Evolutionary conservation across 2,888 invertebrate genomes (phyloP).

Genomic region (Dryomyza anilis): DNA sequence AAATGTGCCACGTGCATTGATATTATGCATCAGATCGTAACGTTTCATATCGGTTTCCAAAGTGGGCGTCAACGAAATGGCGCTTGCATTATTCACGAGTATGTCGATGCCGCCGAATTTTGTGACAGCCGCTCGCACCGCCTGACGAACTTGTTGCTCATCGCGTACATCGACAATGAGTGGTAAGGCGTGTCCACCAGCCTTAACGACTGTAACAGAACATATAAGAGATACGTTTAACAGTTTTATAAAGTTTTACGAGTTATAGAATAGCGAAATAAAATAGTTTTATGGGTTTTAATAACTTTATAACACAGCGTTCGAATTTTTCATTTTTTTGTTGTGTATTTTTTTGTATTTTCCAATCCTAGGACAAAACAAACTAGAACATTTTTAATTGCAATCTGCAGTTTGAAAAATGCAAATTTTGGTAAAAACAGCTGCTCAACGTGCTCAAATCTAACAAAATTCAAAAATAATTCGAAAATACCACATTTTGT

Average conservation of each 20-base stretch:
- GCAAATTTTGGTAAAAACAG: too few relatives aligned
- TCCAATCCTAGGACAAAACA: neutral
- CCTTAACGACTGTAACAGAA: constrained; percentile 70
- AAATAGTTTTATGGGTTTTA: neutral
- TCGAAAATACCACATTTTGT: too few relatives aligned
- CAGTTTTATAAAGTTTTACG: too few relatives aligned
- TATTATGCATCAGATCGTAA: constrained; percentile 93
- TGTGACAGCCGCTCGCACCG: constrained; percentile 71
- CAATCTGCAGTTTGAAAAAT: too few relatives aligned
- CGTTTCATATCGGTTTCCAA: constrained; percentile 89
- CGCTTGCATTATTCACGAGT: constrained; percentile 93
- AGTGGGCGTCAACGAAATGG: constrained; percentile 85
- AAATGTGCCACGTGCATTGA: constrained; percentile 95
- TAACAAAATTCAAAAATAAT: too few relatives aligned
- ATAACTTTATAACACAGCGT: neutral
- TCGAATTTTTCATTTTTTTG: neutral
- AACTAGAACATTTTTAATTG: neutral
- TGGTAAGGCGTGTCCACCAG: constrained; percentile 79
- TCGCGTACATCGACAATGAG: constrained; percentile 82
- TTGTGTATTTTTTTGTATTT: neutral
- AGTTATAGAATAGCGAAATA: too few relatives aligned
- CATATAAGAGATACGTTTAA: too few relatives aligned
- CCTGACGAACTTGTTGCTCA: constrained; percentile 70
- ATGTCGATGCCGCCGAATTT: constrained; percentile 95
- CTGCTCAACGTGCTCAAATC: too few relatives aligned